Percentiles rank a stretch among this genome's conserved stretches.
phyloP scores from a whole-genome alignment of 2,888 invertebrate species.

The Acronicta alni region DNA sequence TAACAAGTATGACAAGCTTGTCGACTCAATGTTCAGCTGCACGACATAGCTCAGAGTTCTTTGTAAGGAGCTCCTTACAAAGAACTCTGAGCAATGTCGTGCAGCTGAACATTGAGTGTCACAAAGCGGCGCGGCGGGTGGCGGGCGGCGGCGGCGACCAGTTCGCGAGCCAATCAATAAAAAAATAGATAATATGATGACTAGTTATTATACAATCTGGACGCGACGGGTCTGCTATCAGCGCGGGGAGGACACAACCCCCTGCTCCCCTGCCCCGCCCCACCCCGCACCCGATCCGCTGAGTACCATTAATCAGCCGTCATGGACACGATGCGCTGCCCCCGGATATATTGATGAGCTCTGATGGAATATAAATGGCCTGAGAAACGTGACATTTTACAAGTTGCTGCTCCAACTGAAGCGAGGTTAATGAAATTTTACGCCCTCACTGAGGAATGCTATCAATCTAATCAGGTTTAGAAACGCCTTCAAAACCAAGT shows the following conservation, averaged over 20 bases:
- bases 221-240: conserved; percentile 38
- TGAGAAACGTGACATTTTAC: conserved; percentile 60
- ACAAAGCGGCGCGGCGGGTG: neutral
- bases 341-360: conserved; percentile 58
- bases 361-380: conserved; percentile 58
- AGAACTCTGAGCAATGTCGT: conserved; percentile 32
- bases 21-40: conserved; percentile 26
- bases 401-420: conserved; percentile 43
- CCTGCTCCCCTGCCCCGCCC: conserved; percentile 24
- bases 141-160: conserved; percentile 3
- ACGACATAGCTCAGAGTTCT: conserved; percentile 31
- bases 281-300: conserved; percentile 45
- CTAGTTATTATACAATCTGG: conserved; percentile 51
- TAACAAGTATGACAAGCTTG: neutral
- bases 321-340: conserved; percentile 54
- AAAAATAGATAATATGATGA: conserved; percentile 39
- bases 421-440: conserved; percentile 54
- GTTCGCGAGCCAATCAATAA: conserved; percentile 46
- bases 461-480: conserved; percentile 33
- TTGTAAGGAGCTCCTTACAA: conserved; percentile 20
- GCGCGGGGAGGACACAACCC: neutral
- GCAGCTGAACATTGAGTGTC: conserved; percentile 26
- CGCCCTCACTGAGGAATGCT: conserved; percentile 44
- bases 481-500: neutral
- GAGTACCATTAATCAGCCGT: conserved; percentile 63